These are phyloP conservation scores for Octonoba sinensis DNA, from an alignment of 2,888 invertebrate genomes.

Conservation along the genomic window DNA sequence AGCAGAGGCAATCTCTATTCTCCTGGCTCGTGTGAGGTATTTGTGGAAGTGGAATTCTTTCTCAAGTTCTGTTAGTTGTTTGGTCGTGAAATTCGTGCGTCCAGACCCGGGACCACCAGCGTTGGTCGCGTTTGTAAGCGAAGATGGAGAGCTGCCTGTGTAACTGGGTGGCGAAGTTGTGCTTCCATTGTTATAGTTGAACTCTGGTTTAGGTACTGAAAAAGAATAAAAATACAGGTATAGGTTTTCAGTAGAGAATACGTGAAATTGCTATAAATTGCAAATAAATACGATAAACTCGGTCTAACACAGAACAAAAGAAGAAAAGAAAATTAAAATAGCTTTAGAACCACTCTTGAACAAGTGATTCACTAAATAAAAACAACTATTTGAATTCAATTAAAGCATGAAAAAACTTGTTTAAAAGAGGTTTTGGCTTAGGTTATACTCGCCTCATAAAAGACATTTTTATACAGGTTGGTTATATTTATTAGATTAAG, in stretches of 20 bases:
- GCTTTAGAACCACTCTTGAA: too few relatives aligned
- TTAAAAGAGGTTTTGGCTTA: too few relatives aligned
- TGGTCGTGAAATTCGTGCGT: conserved; percentile 98
- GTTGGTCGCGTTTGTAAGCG: conserved; percentile 28
- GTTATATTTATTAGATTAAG: too few relatives aligned
- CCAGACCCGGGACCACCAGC: conserved; percentile 76
- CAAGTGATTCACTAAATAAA: too few relatives aligned
- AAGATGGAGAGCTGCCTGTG: conserved; percentile 26
- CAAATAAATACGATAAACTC: too few relatives aligned
- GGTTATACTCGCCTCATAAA: too few relatives aligned
- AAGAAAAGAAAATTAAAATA: too few relatives aligned
- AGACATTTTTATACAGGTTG: too few relatives aligned
- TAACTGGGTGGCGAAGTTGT: conserved; percentile 4
- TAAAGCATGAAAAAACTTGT: too few relatives aligned
- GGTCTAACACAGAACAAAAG: too few relatives aligned
- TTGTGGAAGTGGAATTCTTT: conserved; percentile 99
- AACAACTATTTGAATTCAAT: too few relatives aligned
- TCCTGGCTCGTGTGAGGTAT: conserved; percentile 94
- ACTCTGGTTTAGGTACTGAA: conserved; percentile 50
- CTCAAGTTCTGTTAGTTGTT: conserved; percentile 98
- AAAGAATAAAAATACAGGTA: not conserved
- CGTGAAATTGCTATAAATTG: too few relatives aligned
- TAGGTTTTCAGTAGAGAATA: not conserved
- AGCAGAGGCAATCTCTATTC: conserved; percentile 97
- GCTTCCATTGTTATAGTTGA: conserved; percentile 27